A percentile compares a stretch with the other conserved stretches of the same genome.
These are phyloP conservation scores for Thymelicus acteon DNA, from an alignment of 2,888 invertebrate species.

Conservation along the genomic window DNA sequence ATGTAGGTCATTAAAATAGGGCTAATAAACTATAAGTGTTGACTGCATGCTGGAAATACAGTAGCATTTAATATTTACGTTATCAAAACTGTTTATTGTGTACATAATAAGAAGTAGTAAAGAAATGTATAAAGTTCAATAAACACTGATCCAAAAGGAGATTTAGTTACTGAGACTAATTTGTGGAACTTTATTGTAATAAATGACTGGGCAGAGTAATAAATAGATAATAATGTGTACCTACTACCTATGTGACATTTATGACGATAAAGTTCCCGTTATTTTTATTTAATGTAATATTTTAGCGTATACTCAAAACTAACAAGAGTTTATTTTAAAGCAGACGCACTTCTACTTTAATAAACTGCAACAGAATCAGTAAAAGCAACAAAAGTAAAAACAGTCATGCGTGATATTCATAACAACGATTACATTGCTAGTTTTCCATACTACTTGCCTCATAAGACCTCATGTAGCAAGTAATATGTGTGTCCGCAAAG, in stretches of 20 bases:
- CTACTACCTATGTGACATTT: too few relatives aligned
- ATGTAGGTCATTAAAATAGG: neutral
- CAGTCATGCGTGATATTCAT: constrained; percentile 1
- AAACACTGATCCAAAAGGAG: neutral
- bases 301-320: neutral
- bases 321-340: neutral
- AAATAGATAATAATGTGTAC: too few relatives aligned
- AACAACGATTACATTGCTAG: constrained; percentile 19
- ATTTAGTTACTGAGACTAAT: neutral
- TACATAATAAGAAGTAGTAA: too few relatives aligned
- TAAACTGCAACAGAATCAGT: constrained; percentile 7
- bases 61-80: too few relatives aligned
- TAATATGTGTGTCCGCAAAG: constrained; percentile 45
- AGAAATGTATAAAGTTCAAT: too few relatives aligned
- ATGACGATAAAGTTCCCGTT: too few relatives aligned
- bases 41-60: neutral
- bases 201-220: too few relatives aligned
- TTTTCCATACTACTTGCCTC: neutral
- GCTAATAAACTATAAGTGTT: neutral
- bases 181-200: neutral
- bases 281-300: too few relatives aligned
- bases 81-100: too few relatives aligned
- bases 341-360: constrained; percentile 5
- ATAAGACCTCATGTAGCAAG: constrained; percentile 2
- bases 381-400: neutral